Percentiles rank a stretch among this genome's conserved stretches.
These are phyloP conservation scores for Operophtera brumata DNA, from an alignment of 2,888 invertebrate genomes.

Conservation along the genomic window DNA sequence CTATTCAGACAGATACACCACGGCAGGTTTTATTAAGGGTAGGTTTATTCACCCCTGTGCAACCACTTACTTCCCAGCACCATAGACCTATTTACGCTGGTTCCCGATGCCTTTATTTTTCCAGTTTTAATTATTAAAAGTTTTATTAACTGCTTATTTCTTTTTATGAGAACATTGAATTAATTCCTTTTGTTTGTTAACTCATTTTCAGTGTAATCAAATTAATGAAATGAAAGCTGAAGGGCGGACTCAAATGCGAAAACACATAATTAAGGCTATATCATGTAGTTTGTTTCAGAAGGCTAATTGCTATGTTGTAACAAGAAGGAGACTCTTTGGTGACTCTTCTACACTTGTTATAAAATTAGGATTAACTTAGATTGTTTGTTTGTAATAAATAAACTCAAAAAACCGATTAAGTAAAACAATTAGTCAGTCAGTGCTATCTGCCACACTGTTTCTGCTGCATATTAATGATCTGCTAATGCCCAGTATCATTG, in stretches of 20 bases:
- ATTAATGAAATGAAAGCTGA: slow-evolving; percentile 45
- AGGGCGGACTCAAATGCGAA: slow-evolving; percentile 17
- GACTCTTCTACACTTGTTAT: too few species aligned
- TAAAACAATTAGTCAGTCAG: too few species aligned
- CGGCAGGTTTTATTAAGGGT: too few species aligned
- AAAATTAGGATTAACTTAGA: too few species aligned
- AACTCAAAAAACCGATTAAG: too few species aligned
- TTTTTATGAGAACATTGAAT: slow-evolving; percentile 77
- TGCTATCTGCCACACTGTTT: too few species aligned
- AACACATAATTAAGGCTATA: background rate
- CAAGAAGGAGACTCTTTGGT: background rate
- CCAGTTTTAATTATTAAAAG: slow-evolving; percentile 79
- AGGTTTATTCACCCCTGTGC: too few species aligned
- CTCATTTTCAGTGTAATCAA: slow-evolving; percentile 50
- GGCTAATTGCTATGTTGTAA: background rate
- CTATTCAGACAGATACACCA: too few species aligned
- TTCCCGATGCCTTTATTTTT: slow-evolving; percentile 61
- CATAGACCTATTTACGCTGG: slow-evolving; percentile 47
- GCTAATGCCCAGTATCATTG: too few species aligned
- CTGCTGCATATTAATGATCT: too few species aligned
- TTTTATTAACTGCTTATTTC: slow-evolving; percentile 79
- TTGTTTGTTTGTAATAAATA: too few species aligned
- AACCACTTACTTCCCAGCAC: background rate
- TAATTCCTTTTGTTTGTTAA: slow-evolving; percentile 77
- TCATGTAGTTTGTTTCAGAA: background rate